Evolutionary conservation across 2,888 invertebrate genomes (phyloP).

Genomic region (Drosophila lacicola): DNA sequence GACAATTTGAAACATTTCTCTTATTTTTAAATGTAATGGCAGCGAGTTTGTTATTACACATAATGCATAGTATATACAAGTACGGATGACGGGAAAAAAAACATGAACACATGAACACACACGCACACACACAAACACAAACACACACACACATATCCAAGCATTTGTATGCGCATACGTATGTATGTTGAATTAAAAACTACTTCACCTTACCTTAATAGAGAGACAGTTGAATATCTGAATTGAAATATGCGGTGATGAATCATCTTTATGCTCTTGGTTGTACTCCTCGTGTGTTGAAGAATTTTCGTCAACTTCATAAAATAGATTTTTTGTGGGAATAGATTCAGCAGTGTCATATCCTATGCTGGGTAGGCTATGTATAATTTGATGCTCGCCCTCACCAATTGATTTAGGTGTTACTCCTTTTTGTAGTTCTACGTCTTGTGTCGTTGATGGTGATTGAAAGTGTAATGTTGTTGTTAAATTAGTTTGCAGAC

Average conservation of each 20-base stretch:
- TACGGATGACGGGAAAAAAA: slow-evolving; percentile 42
- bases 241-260: slow-evolving; percentile 86
- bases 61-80: background rate
- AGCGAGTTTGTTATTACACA: background rate
- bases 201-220: slow-evolving; percentile 89
- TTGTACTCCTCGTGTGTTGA: slow-evolving; percentile 54
- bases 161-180: slow-evolving; percentile 11
- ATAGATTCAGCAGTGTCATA: slow-evolving; percentile 46
- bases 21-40: slow-evolving; percentile 4
- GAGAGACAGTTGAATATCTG: slow-evolving; percentile 92
- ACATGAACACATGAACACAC: slow-evolving; percentile 21
- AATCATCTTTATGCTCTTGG: slow-evolving; percentile 79
- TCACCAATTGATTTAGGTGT: slow-evolving; percentile 37
- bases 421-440: slow-evolving; percentile 28
- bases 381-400: slow-evolving; percentile 35
- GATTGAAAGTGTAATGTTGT: slow-evolving; percentile 57
- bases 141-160: slow-evolving; percentile 10
- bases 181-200: slow-evolving; percentile 72
- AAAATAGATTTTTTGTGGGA: slow-evolving; percentile 36
- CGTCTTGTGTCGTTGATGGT: slow-evolving; percentile 31
- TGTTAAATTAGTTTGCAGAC: slow-evolving; percentile 35
- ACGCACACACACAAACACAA: too few species aligned
- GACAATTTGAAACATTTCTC: background rate
- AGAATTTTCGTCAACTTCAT: slow-evolving; percentile 40
- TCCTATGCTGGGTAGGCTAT: slow-evolving; percentile 41